Evolutionary conservation across 2,113 vertebrate species (phyloP).

Genomic region (Saccopteryx bilineata): DNA sequence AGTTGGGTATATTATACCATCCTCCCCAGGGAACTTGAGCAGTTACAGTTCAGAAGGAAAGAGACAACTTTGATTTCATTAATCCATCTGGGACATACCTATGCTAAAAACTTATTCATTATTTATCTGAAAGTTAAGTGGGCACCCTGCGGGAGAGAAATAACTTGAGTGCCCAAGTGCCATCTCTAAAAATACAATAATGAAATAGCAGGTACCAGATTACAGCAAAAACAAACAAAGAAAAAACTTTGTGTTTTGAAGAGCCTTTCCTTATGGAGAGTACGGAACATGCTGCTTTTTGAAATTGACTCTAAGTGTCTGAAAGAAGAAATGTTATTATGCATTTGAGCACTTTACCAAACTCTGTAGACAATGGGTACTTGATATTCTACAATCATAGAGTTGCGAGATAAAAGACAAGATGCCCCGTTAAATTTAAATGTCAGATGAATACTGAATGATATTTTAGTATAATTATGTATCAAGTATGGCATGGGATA

Average conservation of each 20-base stretch:
- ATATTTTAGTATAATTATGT: background rate
- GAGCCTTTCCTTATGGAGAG: background rate
- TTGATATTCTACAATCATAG: background rate
- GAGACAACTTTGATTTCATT: constrained; percentile 36
- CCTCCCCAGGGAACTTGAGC: background rate
- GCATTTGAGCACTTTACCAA: background rate
- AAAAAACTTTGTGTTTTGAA: background rate
- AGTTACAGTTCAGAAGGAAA: constrained; percentile 52
- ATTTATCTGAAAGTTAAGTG: constrained; percentile 62
- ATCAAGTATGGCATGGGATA: background rate
- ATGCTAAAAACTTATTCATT: constrained; percentile 39
- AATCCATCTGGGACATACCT: constrained; percentile 35
- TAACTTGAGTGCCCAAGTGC: constrained; percentile 26
- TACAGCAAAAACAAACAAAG: background rate
- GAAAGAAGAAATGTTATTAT: background rate
- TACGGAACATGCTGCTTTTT: background rate
- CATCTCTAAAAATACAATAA: constrained; percentile 49
- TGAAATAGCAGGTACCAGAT: background rate
- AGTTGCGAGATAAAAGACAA: background rate
- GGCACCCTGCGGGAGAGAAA: background rate
- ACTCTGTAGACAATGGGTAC: background rate
- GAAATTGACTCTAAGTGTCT: background rate
- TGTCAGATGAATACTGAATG: background rate
- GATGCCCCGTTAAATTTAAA: background rate
- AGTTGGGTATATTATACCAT: background rate